These are phyloP conservation scores for Pomacea canaliculata DNA, from an alignment of 2,888 invertebrate species.

Conservation along the genomic window DNA sequence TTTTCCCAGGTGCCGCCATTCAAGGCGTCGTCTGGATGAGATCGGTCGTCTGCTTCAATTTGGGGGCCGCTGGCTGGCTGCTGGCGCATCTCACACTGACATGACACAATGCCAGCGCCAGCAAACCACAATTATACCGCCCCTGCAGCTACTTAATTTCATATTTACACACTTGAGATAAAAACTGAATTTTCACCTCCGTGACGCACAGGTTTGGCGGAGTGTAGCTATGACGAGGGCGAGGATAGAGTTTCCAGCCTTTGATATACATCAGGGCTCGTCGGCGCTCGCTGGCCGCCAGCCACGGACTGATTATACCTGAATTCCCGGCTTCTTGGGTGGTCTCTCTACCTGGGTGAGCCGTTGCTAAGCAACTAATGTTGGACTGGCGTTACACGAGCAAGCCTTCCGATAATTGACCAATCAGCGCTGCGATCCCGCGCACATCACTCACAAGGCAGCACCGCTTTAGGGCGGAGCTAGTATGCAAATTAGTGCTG, in stretches of 20 bases:
- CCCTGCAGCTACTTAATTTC: conserved; percentile 23
- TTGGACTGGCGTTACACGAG: conserved; percentile 62
- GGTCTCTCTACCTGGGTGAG: conserved; percentile 67
- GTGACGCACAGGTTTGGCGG: conserved; percentile 40
- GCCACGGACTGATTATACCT: conserved; percentile 47
- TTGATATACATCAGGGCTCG: conserved; percentile 35
- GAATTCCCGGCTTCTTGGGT: conserved; percentile 64
- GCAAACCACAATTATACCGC: conserved; percentile 18
- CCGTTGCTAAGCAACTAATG: conserved; percentile 70
- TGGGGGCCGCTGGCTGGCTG: neutral
- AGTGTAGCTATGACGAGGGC: conserved; percentile 27
- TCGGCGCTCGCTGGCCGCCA: conserved; percentile 30
- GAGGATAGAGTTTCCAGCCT: conserved; percentile 32
- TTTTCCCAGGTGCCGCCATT: too few species aligned
- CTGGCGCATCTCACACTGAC: conserved; percentile 6
- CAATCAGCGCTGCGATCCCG: conserved; percentile 60
- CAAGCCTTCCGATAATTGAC: conserved; percentile 57
- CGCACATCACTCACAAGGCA: conserved; percentile 60
- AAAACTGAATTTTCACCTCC: conserved; percentile 34
- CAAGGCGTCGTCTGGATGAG: conserved; percentile 6
- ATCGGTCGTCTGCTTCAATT: conserved; percentile 18
- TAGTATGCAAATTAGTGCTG: conserved; percentile 56
- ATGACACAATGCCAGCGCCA: conserved; percentile 7
- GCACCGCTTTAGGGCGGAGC: conserved; percentile 52
- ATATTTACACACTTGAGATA: conserved; percentile 31